phyloP scores from a whole-genome alignment of 2,888 invertebrate species.

The Drepana falcataria region DNA sequence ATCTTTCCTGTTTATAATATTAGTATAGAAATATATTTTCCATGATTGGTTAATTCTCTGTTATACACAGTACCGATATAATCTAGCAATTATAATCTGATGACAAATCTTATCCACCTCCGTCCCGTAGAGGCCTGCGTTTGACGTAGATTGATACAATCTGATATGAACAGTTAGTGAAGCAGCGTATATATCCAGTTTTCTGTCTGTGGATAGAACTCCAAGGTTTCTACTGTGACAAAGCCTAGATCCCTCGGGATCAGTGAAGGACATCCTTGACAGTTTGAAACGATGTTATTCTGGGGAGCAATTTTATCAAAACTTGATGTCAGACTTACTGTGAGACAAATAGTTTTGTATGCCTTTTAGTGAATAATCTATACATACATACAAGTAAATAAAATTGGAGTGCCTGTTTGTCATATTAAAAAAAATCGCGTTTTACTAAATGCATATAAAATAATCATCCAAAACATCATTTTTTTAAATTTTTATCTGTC shows the following conservation, averaged over 20 bases:
- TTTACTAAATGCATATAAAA: no score
- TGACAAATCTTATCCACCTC: neutral
- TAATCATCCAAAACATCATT: no score
- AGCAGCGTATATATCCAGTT: neutral
- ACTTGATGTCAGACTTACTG: constrained; percentile 3
- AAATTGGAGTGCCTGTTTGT: no score
- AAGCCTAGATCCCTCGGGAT: constrained; percentile 2
- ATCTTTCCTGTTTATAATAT: no score
- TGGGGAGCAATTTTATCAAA: constrained; percentile 8
- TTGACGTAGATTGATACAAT: constrained; percentile 5
- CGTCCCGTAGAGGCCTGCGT: neutral
- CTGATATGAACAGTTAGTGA: constrained; percentile 2
- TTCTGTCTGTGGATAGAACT: neutral
- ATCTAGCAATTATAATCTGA: neutral
- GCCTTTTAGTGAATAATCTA: no score
- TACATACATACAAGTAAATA: no score
- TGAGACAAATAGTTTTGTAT: neutral
- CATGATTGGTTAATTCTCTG: no score
- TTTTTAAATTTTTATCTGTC: no score
- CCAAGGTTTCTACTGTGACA: neutral
- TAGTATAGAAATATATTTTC: no score
- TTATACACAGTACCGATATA: no score
- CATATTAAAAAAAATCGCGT: no score
- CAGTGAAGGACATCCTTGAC: constrained; percentile 2
- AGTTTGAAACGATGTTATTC: constrained; percentile 8